These are phyloP conservation scores for Eucera pruinosa DNA, from an alignment of 2,888 invertebrate species.

Conservation along the genomic window DNA sequence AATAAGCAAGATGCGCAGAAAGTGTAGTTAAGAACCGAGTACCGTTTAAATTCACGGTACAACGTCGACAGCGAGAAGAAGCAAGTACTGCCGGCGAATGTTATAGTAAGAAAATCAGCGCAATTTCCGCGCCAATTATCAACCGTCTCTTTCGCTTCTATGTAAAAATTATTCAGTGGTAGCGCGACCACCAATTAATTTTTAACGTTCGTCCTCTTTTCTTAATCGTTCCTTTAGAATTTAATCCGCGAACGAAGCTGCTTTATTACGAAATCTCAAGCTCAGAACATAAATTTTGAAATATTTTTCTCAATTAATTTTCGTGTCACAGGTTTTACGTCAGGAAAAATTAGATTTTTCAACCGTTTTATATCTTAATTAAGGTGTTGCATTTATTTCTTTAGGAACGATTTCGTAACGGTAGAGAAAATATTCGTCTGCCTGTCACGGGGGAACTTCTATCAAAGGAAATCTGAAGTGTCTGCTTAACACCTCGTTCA, in stretches of 20 bases:
- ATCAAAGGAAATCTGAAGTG: slow-evolving; percentile 21
- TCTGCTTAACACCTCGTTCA: slow-evolving; percentile 43
- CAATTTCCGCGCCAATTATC: slow-evolving; percentile 46
- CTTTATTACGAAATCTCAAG: not conserved
- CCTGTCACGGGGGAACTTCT: slow-evolving; percentile 13
- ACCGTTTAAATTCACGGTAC: slow-evolving; percentile 46
- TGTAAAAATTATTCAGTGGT: slow-evolving; percentile 35
- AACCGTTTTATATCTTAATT: not conserved
- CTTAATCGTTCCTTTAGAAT: not conserved
- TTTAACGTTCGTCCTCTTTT: slow-evolving; percentile 4
- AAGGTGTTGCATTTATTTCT: not conserved
- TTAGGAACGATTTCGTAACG: not conserved
- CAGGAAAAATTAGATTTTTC: not conserved
- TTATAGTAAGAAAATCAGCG: slow-evolving; percentile 59
- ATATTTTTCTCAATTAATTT: not conserved
- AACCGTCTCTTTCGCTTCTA: slow-evolving; percentile 28
- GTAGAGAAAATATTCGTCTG: not conserved
- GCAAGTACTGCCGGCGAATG: slow-evolving; percentile 44
- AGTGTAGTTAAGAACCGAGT: slow-evolving; percentile 26
- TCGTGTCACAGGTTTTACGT: not conserved
- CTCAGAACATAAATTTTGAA: not conserved
- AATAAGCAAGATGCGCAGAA: slow-evolving; percentile 13
- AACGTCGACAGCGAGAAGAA: slow-evolving; percentile 17
- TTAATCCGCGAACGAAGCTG: slow-evolving; percentile 2
- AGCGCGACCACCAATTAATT: slow-evolving; percentile 7